A percentile compares a stretch with the other conserved stretches of the same genome.
These are phyloP conservation scores for Terebella lapidaria DNA, from an alignment of 2,888 invertebrate genomes.

Conservation along the genomic window DNA sequence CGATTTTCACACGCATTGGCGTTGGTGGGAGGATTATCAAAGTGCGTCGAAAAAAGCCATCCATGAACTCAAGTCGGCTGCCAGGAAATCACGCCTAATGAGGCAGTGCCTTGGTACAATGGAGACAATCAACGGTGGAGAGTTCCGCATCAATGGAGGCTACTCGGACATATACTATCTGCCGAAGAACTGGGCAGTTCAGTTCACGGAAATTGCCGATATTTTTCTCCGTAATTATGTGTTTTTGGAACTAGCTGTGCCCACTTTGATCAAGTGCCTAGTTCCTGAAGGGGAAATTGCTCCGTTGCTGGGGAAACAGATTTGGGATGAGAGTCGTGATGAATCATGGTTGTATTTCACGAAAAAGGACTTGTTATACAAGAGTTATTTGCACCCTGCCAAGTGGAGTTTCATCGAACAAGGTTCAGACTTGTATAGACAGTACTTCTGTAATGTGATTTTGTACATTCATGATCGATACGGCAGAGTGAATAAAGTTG, in stretches of 20 bases:
- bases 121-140: constrained; percentile 15
- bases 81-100: too few species aligned
- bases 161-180: constrained; percentile 26
- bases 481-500: constrained; percentile 9
- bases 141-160: constrained; percentile 17
- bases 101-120: background rate
- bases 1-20: constrained; percentile 20
- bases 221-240: constrained; percentile 20
- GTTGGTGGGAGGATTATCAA: constrained; percentile 25
- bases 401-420: constrained; percentile 19
- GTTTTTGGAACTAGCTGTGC: constrained; percentile 27
- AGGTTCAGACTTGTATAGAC: background rate
- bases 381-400: constrained; percentile 22
- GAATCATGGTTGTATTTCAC: constrained; percentile 22
- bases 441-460: constrained; percentile 5
- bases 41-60: constrained; percentile 9
- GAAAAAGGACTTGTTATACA: constrained; percentile 10
- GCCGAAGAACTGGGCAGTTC: constrained; percentile 14
- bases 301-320: constrained; percentile 10
- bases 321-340: constrained; percentile 17
- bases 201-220: constrained; percentile 14
- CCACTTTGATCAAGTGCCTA: constrained; percentile 21
- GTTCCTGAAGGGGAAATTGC: constrained; percentile 8
- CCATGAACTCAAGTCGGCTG: constrained; percentile 1
- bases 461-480: constrained; percentile 18